Conservation (phyloP, 1,140 invertebrate genomes). For the Anoplophora glabripennis region DNA sequence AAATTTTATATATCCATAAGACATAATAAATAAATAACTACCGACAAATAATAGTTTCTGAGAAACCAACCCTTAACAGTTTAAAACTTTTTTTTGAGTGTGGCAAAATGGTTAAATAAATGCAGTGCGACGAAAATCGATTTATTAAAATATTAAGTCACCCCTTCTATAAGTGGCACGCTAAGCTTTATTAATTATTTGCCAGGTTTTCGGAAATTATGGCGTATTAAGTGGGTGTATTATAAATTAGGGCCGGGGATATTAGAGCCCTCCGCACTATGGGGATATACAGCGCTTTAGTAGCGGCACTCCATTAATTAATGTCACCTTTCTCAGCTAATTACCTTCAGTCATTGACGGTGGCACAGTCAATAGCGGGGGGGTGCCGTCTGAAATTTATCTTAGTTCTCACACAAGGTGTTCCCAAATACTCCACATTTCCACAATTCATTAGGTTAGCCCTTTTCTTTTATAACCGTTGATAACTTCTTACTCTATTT, state of each 20-base stretch:
- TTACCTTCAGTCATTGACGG: constrained; percentile 14
- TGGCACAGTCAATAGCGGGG: constrained; percentile 2
- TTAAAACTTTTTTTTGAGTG: too few relatives aligned
- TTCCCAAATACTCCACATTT: too few relatives aligned
- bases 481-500: too few relatives aligned
- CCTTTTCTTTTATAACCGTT: too few relatives aligned
- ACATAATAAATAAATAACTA: too few relatives aligned
- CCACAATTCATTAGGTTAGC: too few relatives aligned
- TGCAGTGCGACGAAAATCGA: constrained; percentile 3
- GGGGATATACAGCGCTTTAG: constrained; percentile 20
- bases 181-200: constrained; percentile 24
- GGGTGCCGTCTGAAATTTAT: too few relatives aligned
- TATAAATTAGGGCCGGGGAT: constrained; percentile 22
- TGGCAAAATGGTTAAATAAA: too few relatives aligned
- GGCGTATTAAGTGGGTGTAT: constrained; percentile 21
- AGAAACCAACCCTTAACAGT: too few relatives aligned
- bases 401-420: too few relatives aligned
- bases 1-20: too few relatives aligned
- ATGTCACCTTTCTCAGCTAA: constrained; percentile 31
- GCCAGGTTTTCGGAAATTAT: constrained; percentile 21
- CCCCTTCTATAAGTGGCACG: constrained; percentile 13
- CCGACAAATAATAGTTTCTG: too few relatives aligned
- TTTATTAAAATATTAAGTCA: constrained; percentile 17
- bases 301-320: constrained; percentile 29
- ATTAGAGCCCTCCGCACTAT: constrained; percentile 23